Conservation (phyloP, 2,888 invertebrate genomes). For the Ophion slaviceki region DNA sequence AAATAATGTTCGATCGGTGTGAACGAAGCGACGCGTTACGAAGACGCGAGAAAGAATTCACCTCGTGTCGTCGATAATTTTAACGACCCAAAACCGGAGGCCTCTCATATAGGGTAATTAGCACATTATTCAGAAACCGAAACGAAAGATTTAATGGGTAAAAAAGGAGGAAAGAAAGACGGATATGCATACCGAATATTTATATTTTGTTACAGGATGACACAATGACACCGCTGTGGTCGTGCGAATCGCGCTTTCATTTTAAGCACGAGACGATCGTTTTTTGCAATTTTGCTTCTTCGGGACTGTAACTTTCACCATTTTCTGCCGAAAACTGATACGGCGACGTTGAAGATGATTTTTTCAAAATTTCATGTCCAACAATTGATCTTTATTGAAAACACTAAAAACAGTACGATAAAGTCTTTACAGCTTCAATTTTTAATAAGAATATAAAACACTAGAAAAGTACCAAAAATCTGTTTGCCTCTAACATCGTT, state of each 20-base stretch:
- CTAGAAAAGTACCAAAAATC: no score
- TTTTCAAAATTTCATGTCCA: not conserved
- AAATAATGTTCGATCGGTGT: slow-evolving; percentile 16
- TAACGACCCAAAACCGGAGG: slow-evolving; percentile 61
- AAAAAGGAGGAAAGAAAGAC: slow-evolving; percentile 58
- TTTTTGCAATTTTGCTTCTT: not conserved
- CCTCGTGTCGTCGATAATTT: slow-evolving; percentile 67
- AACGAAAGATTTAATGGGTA: slow-evolving; percentile 74
- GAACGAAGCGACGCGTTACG: slow-evolving; percentile 39
- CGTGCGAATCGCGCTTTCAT: slow-evolving; percentile 68
- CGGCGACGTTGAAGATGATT: not conserved
- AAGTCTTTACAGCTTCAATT: not conserved
- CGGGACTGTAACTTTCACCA: not conserved
- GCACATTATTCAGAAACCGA: slow-evolving; percentile 77
- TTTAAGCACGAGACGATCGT: not conserved
- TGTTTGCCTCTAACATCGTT: not conserved
- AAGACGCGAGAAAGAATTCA: slow-evolving; percentile 33
- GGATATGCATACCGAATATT: slow-evolving; percentile 81
- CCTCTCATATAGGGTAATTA: slow-evolving; percentile 72
- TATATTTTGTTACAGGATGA: slow-evolving; percentile 84
- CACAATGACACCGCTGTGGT: slow-evolving; percentile 78
- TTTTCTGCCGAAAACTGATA: no score
- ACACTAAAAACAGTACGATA: not conserved
- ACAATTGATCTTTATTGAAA: not conserved
- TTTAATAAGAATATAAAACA: not conserved